Conservation (phyloP, 1,140 invertebrate genomes). For the Leptopilina boulardi region DNA sequence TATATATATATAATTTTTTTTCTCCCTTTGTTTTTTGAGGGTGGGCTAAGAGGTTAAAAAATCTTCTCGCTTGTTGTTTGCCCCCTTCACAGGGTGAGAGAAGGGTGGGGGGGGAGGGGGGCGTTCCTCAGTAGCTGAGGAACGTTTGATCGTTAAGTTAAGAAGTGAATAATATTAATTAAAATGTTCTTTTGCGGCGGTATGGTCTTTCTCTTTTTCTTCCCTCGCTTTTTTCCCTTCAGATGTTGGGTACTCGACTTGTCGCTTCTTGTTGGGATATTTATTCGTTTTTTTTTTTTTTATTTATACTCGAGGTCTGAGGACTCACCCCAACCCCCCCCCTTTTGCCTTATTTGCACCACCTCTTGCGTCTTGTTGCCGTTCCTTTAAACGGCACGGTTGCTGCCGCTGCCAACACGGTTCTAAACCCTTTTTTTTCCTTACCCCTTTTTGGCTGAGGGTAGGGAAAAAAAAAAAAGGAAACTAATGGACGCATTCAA, state of each 20-base stretch:
- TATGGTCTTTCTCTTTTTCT: conserved; percentile 50
- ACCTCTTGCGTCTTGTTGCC: conserved; percentile 50
- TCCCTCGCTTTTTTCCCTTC: conserved; percentile 43
- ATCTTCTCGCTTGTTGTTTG: conserved; percentile 29
- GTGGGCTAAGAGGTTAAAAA: background rate
- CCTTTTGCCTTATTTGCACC: conserved; percentile 72
- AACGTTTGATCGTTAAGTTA: conserved; percentile 69
- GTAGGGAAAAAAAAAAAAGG: conserved; percentile 59
- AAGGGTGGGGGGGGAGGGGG: too few relatives aligned
- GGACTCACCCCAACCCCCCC: conserved; percentile 64
- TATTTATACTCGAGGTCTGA: conserved; percentile 71
- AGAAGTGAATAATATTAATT: conserved; percentile 75
- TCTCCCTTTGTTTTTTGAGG: background rate
- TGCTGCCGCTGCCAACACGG: conserved; percentile 56
- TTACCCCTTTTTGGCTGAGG: conserved; percentile 48
- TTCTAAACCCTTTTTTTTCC: conserved; percentile 57
- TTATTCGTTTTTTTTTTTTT: conserved; percentile 71
- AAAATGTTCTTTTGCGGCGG: conserved; percentile 69
- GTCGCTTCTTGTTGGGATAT: conserved; percentile 71
- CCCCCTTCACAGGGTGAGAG: too few relatives aligned
- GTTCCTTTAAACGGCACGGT: conserved; percentile 66
- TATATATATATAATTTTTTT: background rate
- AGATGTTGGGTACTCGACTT: conserved; percentile 66
- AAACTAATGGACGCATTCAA: conserved; percentile 72
- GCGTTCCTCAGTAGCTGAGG: too few relatives aligned